Evolutionary conservation across 2,888 invertebrate species (phyloP), one percentile per base, ranked within the genome.

Genomic region (Nemoura dubitans): DNA sequence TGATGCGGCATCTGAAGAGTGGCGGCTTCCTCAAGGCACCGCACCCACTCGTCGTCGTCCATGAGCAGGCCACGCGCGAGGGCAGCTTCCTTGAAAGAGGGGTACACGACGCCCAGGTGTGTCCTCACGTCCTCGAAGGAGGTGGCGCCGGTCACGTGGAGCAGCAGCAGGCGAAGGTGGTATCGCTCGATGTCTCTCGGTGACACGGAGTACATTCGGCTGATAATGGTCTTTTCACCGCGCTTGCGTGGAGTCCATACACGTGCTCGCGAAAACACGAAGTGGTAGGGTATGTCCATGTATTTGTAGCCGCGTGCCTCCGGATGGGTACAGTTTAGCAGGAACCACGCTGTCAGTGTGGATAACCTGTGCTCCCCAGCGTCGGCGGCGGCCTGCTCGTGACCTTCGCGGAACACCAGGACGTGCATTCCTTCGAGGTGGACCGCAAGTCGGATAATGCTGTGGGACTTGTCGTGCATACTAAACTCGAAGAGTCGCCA

Each of bases 401-500:
- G 80, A 21, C 86, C 87, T 26, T 2, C 81, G 76, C 26, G 21
- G 86, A 88, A 90, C 82, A 36, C 36, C 3, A 36, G 36, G 36
- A 36, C 36, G 36, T 90, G 89, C 28, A 88, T 86, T 59, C 88
- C 86, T 3, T 90, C 90, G 27, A 91, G 88, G 89, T 92, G 91
- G 25, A 91, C 89, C 10, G 90, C 89, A 25, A 91, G 87, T 59
- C 90, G 80, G 7, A 88, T 87, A 14, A 91, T 88, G 0, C 89
- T 80, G 88, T 91, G 91, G 0, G 90, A 89, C 43, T 89, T 88
- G 28, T 89, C 88, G 83, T 90, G 89, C 87, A 91, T 89, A 42
- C 88, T 86, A 84, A 88, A 90, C 83, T 89, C 89, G 88, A 88
- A 87, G 27, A 90, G 84, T 76, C 90, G 87, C 89, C 89, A 90